phyloP scores from a whole-genome alignment of 2,113 vertebrate genomes.

The Bagarius yarrelli region DNA sequence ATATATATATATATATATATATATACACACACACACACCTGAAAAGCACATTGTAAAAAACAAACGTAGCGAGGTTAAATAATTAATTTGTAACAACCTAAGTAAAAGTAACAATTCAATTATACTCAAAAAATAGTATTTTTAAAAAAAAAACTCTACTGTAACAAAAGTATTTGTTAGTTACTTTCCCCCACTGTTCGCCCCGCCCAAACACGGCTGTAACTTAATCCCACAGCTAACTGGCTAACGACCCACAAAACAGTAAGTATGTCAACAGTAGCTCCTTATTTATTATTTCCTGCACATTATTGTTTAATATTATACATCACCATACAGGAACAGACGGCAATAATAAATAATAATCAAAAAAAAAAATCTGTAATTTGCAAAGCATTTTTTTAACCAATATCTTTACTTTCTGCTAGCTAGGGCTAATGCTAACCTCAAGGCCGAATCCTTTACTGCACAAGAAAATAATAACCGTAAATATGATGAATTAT shows the following conservation, averaged over 20 bases:
- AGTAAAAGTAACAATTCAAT: too few species aligned
- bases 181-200: not conserved
- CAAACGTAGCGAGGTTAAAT: too few species aligned
- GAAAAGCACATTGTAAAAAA: too few species aligned
- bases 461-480: not conserved
- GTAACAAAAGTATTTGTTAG: too few species aligned
- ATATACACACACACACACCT: too few species aligned
- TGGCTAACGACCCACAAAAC: not conserved
- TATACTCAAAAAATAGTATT: too few species aligned
- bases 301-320: not conserved
- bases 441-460: constrained; percentile 13
- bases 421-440: constrained; percentile 9
- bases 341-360: not conserved
- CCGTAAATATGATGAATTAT: not conserved
- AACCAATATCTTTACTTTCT: not conserved
- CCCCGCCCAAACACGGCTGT: constrained; percentile 7
- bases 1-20: too few species aligned
- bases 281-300: not conserved
- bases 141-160: too few species aligned
- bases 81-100: too few species aligned
- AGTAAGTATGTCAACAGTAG: not conserved
- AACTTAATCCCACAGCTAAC: constrained; percentile 11
- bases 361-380: not conserved
- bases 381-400: not conserved
- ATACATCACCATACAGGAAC: not conserved